Conservation (phyloP, 2,888 invertebrate species). For the Mechanitis messenoides region DNA sequence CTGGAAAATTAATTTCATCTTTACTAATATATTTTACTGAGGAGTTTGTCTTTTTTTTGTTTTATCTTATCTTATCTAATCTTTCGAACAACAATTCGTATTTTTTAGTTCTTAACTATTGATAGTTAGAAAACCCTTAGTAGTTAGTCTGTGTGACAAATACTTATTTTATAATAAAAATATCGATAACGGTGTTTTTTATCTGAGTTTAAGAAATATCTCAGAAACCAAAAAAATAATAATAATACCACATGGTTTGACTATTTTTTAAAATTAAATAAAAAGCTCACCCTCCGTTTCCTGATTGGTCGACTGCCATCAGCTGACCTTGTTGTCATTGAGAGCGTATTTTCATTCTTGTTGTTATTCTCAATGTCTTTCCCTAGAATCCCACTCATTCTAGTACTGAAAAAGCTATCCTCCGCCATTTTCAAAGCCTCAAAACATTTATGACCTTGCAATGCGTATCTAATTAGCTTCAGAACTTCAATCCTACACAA, state of each 20-base stretch:
- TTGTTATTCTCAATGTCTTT: conserved; percentile 43
- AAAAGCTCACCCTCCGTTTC: conserved; percentile 53
- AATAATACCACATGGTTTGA: no score
- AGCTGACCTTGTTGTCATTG: conserved; percentile 66
- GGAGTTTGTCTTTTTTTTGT: no score
- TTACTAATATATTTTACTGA: neutral
- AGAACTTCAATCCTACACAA: conserved; percentile 63
- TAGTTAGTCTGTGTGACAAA: no score
- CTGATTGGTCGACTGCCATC: conserved; percentile 62
- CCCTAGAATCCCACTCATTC: conserved; percentile 43
- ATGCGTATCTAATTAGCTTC: conserved; percentile 60
- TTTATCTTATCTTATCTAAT: no score
- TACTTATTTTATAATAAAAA: no score
- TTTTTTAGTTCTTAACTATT: no score
- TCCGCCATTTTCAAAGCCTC: conserved; percentile 55
- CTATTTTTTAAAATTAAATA: no score
- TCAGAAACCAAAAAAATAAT: no score
- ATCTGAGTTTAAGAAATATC: neutral
- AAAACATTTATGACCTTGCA: conserved; percentile 62
- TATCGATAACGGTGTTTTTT: no score
- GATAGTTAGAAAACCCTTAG: no score
- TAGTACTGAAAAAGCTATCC: conserved; percentile 50
- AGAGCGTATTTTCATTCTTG: conserved; percentile 45
- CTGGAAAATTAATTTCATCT: conserved; percentile 35
- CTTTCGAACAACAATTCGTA: no score